A percentile compares a stretch with the other conserved stretches of the same genome.
These are phyloP conservation scores for Oxystoma pomonae DNA, from an alignment of 2,888 invertebrate genomes.

Conservation along the genomic window DNA sequence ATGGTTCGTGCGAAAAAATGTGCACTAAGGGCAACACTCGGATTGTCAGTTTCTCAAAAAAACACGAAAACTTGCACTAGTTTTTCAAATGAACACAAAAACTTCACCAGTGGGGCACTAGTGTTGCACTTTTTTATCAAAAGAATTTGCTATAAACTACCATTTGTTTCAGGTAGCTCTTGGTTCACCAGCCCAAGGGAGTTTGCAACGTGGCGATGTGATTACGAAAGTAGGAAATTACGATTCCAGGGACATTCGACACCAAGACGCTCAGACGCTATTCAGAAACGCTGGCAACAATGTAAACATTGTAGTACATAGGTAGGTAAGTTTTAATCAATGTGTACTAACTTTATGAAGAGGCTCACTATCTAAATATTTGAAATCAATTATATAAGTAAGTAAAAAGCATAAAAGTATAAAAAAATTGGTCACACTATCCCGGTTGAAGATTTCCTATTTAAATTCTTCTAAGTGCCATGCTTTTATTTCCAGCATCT, in stretches of 20 bases:
- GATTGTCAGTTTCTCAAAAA: not conserved
- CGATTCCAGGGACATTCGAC: conserved; percentile 81
- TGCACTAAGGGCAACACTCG: not conserved
- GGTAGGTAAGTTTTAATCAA: conserved; percentile 54
- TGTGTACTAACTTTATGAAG: too few species aligned
- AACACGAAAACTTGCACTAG: too few species aligned
- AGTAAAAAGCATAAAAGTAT: too few species aligned
- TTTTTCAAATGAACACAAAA: too few species aligned
- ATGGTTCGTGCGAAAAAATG: too few species aligned
- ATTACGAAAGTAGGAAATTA: conserved; percentile 87
- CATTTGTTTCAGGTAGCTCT: conserved; percentile 68
- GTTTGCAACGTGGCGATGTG: conserved; percentile 84
- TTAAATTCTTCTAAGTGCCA: too few species aligned
- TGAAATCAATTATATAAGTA: too few species aligned
- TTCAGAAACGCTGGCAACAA: conserved; percentile 78
- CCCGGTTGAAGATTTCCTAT: too few species aligned
- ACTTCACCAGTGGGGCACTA: too few species aligned
- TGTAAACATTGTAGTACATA: conserved; percentile 77
- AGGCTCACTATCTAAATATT: too few species aligned
- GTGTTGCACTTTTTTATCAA: not conserved
- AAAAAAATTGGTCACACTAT: too few species aligned
- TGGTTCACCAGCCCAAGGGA: conserved; percentile 80
- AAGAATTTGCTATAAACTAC: not conserved
- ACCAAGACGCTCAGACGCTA: conserved; percentile 86
- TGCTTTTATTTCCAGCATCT: too few species aligned